Evolutionary conservation across 2,888 invertebrate genomes (phyloP).

Genomic region (Ptychoptera albimana): DNA sequence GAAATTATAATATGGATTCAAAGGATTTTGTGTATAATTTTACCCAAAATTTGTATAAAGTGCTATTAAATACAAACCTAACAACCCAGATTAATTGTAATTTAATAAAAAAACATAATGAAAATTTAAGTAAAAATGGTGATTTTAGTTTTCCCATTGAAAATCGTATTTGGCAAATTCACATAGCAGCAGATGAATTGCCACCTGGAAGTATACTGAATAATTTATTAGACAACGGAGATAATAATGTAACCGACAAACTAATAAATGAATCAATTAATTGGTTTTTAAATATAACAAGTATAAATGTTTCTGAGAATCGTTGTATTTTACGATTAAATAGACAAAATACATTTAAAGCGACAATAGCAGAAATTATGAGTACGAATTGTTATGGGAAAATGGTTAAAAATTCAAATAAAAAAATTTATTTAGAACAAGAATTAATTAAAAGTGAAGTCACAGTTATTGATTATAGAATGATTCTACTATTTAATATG

Average conservation of each 20-base stretch:
- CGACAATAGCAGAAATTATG: constrained; percentile 12
- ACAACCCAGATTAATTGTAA: constrained; percentile 7
- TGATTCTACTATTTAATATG: constrained; percentile 8
- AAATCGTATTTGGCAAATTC: constrained; percentile 39
- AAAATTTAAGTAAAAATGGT: constrained; percentile 38
- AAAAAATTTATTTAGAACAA: too few species aligned
- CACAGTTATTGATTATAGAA: too few species aligned
- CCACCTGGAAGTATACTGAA: background rate
- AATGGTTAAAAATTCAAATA: too few species aligned
- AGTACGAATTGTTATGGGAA: too few species aligned
- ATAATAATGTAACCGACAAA: background rate
- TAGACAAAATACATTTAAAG: constrained; percentile 22
- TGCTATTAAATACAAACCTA: too few species aligned
- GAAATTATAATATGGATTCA: too few species aligned
- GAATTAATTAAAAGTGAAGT: too few species aligned
- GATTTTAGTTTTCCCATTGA: constrained; percentile 48
- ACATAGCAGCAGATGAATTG: constrained; percentile 14
- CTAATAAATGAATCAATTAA: constrained; percentile 7
- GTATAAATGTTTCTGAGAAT: constrained; percentile 28
- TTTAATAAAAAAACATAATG: constrained; percentile 40
- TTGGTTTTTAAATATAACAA: constrained; percentile 34
- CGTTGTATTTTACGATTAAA: constrained; percentile 38
- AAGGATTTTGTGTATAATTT: too few species aligned
- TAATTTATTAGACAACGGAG: too few species aligned
- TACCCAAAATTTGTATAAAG: too few species aligned